phyloP scores from a whole-genome alignment of 1,140 invertebrate genomes.

The Sitophilus oryzae region DNA sequence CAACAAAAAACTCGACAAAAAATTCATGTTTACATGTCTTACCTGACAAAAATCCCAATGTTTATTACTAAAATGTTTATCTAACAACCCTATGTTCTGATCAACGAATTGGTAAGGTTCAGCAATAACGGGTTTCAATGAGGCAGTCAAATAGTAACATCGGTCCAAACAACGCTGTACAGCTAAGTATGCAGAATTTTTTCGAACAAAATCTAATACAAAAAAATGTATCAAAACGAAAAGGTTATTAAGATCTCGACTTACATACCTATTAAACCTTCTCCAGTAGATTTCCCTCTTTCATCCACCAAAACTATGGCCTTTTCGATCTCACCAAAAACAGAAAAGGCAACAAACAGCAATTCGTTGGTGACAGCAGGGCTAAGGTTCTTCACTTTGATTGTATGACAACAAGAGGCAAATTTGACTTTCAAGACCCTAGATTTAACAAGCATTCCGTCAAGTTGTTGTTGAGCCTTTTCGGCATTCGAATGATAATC shows the following conservation, averaged over 20 bases:
- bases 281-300: constrained; percentile 84
- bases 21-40: not conserved
- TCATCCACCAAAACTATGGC: constrained; percentile 94
- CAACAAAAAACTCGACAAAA: too few relatives aligned
- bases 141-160: constrained; percentile 89
- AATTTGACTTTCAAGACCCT: constrained; percentile 85
- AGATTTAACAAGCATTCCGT: constrained; percentile 73
- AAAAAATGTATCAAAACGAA: not conserved
- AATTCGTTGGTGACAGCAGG: constrained; percentile 92
- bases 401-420: constrained; percentile 85
- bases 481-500: constrained; percentile 94
- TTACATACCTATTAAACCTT: constrained; percentile 65
- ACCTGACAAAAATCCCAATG: constrained; percentile 63
- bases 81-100: constrained; percentile 88
- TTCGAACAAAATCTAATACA: constrained; percentile 81
- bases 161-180: constrained; percentile 84
- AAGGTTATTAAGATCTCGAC: not conserved
- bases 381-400: constrained; percentile 89
- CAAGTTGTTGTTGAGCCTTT: constrained; percentile 86
- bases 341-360: constrained; percentile 82
- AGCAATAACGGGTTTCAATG: constrained; percentile 79
- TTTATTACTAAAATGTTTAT: constrained; percentile 80
- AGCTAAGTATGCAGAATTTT: constrained; percentile 78
- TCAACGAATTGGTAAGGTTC: constrained; percentile 85
- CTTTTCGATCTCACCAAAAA: constrained; percentile 91